Evolutionary conservation across 2,888 invertebrate genomes (phyloP).

Genomic region (Drosophila infuscata): DNA sequence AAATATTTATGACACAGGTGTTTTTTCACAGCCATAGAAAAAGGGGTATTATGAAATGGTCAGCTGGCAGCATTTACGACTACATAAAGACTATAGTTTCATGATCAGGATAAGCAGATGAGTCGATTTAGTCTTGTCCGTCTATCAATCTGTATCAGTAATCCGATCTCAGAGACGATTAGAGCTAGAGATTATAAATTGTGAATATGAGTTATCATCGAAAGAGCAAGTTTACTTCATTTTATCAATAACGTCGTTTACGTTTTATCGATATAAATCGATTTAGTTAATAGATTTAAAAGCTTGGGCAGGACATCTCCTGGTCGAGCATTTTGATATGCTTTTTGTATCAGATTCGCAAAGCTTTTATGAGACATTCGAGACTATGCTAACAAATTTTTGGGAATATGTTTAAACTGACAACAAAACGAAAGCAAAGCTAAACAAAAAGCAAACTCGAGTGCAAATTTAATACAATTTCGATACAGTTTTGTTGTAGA

Average conservation of each 20-base stretch:
- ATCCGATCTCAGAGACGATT: background rate
- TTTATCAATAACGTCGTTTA: no score
- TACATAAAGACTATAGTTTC: background rate
- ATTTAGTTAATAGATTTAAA: background rate
- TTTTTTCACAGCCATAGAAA: background rate
- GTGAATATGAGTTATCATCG: background rate
- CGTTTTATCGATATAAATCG: background rate
- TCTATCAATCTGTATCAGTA: background rate
- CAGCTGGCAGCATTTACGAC: background rate
- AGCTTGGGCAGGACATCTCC: background rate
- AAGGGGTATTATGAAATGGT: background rate
- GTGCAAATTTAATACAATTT: slow-evolving; percentile 55
- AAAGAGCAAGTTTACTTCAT: background rate
- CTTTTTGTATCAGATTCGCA: slow-evolving; percentile 20
- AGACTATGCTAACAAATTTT: slow-evolving; percentile 16
- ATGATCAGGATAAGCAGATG: background rate
- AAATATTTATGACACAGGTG: slow-evolving; percentile 3
- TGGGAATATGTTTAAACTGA: slow-evolving; percentile 9
- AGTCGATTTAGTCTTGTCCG: background rate
- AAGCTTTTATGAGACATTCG: slow-evolving; percentile 30
- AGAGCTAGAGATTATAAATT: background rate
- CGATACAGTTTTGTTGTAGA: slow-evolving; percentile 13
- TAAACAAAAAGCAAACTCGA: slow-evolving; percentile 31
- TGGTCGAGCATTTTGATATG: background rate
- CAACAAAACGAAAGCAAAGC: slow-evolving; percentile 4